These are phyloP conservation scores for Tychaedon coryphoeus DNA, from an alignment of 2,113 vertebrate species.

Conservation along the genomic window DNA sequence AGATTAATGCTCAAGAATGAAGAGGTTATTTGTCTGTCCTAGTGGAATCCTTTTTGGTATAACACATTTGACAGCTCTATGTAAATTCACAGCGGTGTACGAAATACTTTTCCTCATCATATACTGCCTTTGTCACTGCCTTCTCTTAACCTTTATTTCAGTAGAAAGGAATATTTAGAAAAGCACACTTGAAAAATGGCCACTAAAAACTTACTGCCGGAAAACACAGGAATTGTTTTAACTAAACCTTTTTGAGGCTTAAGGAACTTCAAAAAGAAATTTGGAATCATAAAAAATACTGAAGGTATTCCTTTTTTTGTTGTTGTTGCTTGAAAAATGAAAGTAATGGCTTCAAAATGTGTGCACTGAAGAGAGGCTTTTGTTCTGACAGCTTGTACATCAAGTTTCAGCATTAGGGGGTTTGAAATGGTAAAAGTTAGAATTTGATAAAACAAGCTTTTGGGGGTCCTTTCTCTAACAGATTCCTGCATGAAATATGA, in stretches of 20 bases:
- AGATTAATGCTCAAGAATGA: not conserved
- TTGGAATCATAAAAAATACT: not conserved
- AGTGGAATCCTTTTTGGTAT: not conserved
- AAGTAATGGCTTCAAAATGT: constrained; percentile 18
- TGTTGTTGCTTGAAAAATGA: constrained; percentile 3
- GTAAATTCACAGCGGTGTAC: not conserved
- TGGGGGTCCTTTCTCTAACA: not conserved
- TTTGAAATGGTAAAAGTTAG: constrained; percentile 22
- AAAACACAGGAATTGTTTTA: not conserved
- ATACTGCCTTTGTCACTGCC: not conserved
- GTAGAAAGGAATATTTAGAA: constrained; percentile 13
- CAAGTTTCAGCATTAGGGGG: not conserved
- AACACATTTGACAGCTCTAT: constrained; percentile 10
- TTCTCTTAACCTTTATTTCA: not conserved
- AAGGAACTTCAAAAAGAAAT: constrained; percentile 13
- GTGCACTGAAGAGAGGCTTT: not conserved
- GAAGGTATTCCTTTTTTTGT: not conserved
- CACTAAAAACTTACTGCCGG: not conserved
- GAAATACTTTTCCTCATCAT: not conserved
- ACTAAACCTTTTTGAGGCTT: not conserved
- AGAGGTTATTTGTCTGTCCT: constrained; percentile 18
- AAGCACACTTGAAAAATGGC: not conserved
- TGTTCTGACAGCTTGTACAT: constrained; percentile 36
- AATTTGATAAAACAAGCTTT: constrained; percentile 29
- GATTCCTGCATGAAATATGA: not conserved